These are phyloP conservation scores for Drosophila prostipennis DNA, from an alignment of 2,888 invertebrate genomes.

Conservation along the genomic window DNA sequence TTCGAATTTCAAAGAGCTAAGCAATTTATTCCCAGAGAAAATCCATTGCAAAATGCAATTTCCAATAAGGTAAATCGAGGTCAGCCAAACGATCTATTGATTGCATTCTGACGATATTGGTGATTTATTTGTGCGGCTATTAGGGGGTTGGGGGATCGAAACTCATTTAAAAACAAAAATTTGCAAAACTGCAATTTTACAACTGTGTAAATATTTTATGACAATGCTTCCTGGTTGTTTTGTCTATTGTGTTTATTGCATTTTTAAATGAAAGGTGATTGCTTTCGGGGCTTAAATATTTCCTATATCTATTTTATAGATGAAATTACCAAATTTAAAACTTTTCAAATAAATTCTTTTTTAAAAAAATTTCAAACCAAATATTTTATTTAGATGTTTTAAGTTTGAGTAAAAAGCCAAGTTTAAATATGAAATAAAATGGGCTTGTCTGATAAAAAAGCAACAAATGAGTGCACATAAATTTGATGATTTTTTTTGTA, in stretches of 20 bases:
- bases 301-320: constrained; percentile 3
- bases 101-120: constrained; percentile 29
- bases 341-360: no score
- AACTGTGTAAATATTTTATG: constrained; percentile 39
- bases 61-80: constrained; percentile 38
- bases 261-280: constrained; percentile 8
- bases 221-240: constrained; percentile 36
- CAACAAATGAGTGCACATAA: no score
- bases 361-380: no score
- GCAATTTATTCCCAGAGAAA: constrained; percentile 6
- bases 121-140: constrained; percentile 53
- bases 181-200: constrained; percentile 30
- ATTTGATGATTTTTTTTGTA: no score
- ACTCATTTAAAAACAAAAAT: constrained; percentile 27
- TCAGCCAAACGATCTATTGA: constrained; percentile 21
- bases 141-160: constrained; percentile 25
- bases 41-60: constrained; percentile 24
- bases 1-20: not conserved
- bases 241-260: constrained; percentile 15
- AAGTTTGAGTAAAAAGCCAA: no score
- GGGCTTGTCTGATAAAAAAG: no score
- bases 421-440: no score
- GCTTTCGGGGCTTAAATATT: not conserved
- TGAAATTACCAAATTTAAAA: not conserved
- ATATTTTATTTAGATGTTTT: no score